phyloP scores from a whole-genome alignment of 2,888 invertebrate species.

The Spialia ferax region DNA sequence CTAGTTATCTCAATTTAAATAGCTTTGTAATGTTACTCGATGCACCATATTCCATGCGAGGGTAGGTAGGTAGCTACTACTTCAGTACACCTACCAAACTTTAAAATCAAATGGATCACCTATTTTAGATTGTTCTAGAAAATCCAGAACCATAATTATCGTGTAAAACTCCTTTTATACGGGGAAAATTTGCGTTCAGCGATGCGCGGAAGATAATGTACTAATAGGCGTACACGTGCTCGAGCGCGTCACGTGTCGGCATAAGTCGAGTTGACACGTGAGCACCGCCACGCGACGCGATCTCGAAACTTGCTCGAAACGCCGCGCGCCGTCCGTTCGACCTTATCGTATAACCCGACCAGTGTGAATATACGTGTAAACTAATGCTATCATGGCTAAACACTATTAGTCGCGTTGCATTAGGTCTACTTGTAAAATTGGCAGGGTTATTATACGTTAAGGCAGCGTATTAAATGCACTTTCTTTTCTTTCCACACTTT shows the following conservation, averaged over 20 bases:
- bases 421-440: no score
- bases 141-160: neutral
- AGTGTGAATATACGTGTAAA: neutral
- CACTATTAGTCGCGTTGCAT: no score
- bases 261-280: slow-evolving; percentile 1
- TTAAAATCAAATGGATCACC: neutral
- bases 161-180: neutral
- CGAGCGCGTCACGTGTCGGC: neutral
- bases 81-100: no score
- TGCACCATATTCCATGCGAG: no score
- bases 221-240: neutral
- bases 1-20: no score
- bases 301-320: no score
- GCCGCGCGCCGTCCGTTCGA: neutral
- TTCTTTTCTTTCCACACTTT: slow-evolving; percentile 34
- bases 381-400: no score
- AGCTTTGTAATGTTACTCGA: no score
- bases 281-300: neutral
- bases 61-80: no score
- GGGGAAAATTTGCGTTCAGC: neutral
- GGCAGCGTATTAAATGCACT: no score
- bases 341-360: neutral
- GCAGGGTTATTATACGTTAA: no score
- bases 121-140: neutral
- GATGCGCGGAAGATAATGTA: neutral